A percentile compares a stretch with the other conserved stretches of the same genome.
Conservation (phyloP, 2,888 invertebrate species). For the Xestia sexstrigata region DNA sequence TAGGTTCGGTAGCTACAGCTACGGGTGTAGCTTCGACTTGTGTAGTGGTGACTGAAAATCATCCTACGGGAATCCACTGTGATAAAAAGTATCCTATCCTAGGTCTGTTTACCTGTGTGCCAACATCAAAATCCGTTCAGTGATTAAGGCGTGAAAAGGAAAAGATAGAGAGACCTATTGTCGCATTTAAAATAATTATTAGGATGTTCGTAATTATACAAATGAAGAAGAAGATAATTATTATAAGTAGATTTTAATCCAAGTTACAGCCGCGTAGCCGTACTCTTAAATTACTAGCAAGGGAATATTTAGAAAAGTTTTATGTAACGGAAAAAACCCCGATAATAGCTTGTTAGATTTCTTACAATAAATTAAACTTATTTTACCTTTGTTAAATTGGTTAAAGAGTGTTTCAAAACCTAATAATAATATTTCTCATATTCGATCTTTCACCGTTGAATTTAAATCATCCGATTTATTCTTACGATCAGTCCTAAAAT, state of each 20-base stretch:
- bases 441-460: neutral
- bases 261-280: neutral
- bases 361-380: neutral
- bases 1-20: neutral
- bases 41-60: neutral
- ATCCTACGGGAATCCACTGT: neutral
- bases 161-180: neutral
- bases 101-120: neutral
- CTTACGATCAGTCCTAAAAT: neutral
- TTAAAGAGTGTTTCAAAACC: neutral
- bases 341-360: neutral
- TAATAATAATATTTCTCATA: neutral
- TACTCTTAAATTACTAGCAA: neutral
- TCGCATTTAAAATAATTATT: neutral
- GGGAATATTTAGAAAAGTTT: neutral
- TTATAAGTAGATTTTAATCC: neutral
- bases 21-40: neutral
- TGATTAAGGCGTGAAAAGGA: neutral
- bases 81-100: neutral
- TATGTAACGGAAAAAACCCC: too few species aligned
- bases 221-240: neutral
- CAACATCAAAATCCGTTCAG: neutral
- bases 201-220: neutral
- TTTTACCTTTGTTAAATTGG: neutral
- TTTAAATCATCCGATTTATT: neutral